phyloP scores from a whole-genome alignment of 1,140 invertebrate genomes.

The Musca domestica region DNA sequence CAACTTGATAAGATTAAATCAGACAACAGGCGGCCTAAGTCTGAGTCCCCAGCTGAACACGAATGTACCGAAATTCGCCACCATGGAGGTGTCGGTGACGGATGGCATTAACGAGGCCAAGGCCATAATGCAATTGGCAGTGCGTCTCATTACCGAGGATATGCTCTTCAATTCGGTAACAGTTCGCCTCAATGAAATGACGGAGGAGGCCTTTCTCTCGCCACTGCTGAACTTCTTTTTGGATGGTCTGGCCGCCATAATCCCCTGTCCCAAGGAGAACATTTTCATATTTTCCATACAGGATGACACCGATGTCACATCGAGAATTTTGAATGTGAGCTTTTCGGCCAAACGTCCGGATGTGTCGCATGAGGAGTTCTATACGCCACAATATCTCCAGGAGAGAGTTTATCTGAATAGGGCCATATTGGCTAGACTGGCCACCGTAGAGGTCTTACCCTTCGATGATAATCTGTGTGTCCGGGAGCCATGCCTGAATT shows the following conservation, averaged over 20 bases:
- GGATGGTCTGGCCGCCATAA: slow-evolving; percentile 87
- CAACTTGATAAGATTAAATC: slow-evolving; percentile 80
- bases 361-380: slow-evolving; percentile 75
- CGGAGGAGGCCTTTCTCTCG: slow-evolving; percentile 88
- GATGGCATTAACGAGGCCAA: slow-evolving; percentile 90
- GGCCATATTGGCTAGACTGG: slow-evolving; percentile 77
- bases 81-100: slow-evolving; percentile 89
- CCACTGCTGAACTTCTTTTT: slow-evolving; percentile 86
- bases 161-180: slow-evolving; percentile 96
- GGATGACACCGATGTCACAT: slow-evolving; percentile 84
- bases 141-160: slow-evolving; percentile 87
- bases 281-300: slow-evolving; percentile 93
- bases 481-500: slow-evolving; percentile 93
- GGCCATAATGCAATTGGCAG: slow-evolving; percentile 83
- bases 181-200: slow-evolving; percentile 90
- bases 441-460: slow-evolving; percentile 87
- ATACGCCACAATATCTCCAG: slow-evolving; percentile 83
- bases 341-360: slow-evolving; percentile 85
- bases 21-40: slow-evolving; percentile 78
- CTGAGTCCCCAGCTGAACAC: slow-evolving; percentile 92
- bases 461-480: slow-evolving; percentile 98
- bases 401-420: slow-evolving; percentile 93
- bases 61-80: slow-evolving; percentile 90
- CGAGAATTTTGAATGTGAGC: slow-evolving; percentile 89
- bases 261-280: slow-evolving; percentile 88